phyloP scores from a whole-genome alignment of 2,113 vertebrate species.

The Steatornis caripensis region DNA sequence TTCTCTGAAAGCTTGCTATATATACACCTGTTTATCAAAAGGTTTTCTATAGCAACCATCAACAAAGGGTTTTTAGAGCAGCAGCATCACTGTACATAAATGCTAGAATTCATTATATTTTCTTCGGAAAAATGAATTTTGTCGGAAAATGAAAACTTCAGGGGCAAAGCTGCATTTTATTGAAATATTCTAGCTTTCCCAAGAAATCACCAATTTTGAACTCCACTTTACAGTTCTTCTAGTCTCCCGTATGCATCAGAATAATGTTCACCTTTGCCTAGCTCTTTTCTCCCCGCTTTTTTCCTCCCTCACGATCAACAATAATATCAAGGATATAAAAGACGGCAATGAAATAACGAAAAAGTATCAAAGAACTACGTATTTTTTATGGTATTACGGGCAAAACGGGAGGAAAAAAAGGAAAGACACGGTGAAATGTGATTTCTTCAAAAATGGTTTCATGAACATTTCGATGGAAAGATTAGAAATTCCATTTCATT shows the following conservation, averaged over 20 bases:
- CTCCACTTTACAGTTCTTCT: neutral
- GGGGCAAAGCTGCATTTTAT: neutral
- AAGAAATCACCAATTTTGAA: neutral
- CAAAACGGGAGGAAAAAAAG: neutral
- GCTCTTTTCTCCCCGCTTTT: neutral
- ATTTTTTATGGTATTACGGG: neutral
- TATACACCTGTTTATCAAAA: neutral
- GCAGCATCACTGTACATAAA: neutral
- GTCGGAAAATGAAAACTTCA: neutral
- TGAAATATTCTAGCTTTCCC: neutral
- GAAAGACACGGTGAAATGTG: neutral
- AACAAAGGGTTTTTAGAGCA: neutral
- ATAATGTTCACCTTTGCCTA: neutral
- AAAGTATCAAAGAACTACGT: neutral
- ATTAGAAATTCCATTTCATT: neutral
- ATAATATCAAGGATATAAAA: neutral
- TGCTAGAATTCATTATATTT: neutral
- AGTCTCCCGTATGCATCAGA: neutral
- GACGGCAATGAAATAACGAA: neutral
- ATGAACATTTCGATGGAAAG: neutral
- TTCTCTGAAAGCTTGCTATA: conserved; percentile 17
- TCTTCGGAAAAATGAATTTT: neutral
- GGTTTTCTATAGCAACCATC: conserved; percentile 40
- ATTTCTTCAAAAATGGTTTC: neutral
- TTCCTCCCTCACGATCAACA: neutral